These are phyloP conservation scores for Menura novaehollandiae DNA, from an alignment of 2,113 vertebrate genomes.

Conservation along the genomic window DNA sequence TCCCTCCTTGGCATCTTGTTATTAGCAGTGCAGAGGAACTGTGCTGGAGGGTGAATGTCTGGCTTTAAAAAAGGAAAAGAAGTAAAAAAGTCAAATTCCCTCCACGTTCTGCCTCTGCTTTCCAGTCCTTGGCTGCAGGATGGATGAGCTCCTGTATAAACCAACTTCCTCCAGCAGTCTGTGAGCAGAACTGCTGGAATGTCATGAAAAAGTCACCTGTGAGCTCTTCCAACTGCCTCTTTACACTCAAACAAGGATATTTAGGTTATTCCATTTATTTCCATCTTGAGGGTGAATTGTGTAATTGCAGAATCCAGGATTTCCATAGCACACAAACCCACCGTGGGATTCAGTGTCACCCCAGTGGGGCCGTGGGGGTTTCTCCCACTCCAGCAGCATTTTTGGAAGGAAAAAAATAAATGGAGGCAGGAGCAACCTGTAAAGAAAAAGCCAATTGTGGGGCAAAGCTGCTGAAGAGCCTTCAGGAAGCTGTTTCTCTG, in stretches of 20 bases:
- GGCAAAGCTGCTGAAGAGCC: neutral
- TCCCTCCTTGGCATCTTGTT: neutral
- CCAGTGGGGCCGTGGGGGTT: neutral
- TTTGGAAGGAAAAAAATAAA: neutral
- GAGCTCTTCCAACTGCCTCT: neutral
- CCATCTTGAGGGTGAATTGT: neutral
- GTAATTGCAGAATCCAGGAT: neutral
- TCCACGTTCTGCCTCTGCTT: neutral
- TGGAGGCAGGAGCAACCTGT: neutral
- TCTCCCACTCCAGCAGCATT: neutral
- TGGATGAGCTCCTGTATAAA: neutral
- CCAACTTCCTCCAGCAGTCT: neutral
- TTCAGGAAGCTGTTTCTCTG: neutral
- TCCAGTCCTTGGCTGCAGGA: neutral
- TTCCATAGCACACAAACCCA: neutral
- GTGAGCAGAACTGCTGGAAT: neutral
- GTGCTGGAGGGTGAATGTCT: neutral
- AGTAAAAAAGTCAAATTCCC: neutral
- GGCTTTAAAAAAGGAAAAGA: neutral
- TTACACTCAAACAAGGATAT: neutral
- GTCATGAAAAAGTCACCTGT: accelerated
- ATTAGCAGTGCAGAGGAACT: neutral
- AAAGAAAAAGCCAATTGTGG: neutral
- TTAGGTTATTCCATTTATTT: neutral
- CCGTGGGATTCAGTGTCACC: neutral